Percentiles rank a stretch among this genome's conserved stretches.
Conservation (phyloP, 64 coral and sea anemone genomes). For the Stichodactyla mertensii region DNA sequence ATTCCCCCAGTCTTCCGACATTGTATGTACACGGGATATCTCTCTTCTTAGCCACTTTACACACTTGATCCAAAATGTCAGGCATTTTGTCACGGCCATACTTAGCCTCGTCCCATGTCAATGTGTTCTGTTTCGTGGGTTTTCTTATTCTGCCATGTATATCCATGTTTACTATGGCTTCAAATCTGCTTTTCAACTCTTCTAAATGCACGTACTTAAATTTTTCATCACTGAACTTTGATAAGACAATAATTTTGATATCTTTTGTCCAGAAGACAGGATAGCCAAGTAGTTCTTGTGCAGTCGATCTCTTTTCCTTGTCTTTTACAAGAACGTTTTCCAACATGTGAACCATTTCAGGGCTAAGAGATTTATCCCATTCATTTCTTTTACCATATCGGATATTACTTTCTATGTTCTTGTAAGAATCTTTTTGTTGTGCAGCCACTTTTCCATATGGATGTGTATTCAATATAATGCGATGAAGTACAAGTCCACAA, state of each 20-base stretch:
- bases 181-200: background rate
- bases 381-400: background rate
- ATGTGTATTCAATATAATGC: conserved; percentile 25
- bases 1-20: background rate
- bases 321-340: background rate
- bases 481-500: conserved; percentile 56
- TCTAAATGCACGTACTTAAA: no score
- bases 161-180: background rate
- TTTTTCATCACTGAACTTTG: background rate
- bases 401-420: background rate
- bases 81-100: background rate
- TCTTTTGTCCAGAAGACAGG: conserved; percentile 62
- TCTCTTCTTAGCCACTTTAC: background rate
- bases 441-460: conserved; percentile 7
- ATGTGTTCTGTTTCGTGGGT: no score
- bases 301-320: conserved; percentile 19
- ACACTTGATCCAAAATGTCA: background rate
- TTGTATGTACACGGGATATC: background rate
- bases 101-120: background rate
- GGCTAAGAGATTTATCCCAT: background rate
- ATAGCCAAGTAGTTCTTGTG: conserved; percentile 10
- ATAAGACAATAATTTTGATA: conserved; percentile 32
- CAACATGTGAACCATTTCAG: conserved; percentile 40
- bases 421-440: background rate
- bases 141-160: no score